These are phyloP conservation scores for Pseudococcus viburni DNA, from an alignment of 2,888 invertebrate species.

Conservation along the genomic window DNA sequence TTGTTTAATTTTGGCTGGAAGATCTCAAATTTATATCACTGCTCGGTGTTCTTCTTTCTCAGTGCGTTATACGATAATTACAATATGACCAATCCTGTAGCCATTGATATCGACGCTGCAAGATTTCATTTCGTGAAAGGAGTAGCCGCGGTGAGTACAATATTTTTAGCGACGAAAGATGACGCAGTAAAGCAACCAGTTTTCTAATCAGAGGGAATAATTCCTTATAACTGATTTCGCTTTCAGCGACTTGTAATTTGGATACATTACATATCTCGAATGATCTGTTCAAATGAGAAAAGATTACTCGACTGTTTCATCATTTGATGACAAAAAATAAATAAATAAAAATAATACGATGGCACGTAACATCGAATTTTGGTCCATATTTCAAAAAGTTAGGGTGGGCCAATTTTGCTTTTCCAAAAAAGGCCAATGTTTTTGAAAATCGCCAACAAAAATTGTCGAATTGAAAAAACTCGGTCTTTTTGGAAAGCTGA, in stretches of 20 bases:
- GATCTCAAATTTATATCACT: too few relatives aligned
- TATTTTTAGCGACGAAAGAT: background rate
- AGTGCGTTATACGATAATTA: background rate
- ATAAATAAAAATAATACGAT: background rate
- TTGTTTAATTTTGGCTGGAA: too few relatives aligned
- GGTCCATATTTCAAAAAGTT: too few relatives aligned
- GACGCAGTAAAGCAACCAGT: slow-evolving; percentile 7
- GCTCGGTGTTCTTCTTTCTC: background rate
- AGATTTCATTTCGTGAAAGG: slow-evolving; percentile 58
- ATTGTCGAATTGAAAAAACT: too few relatives aligned
- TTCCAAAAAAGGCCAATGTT: too few relatives aligned
- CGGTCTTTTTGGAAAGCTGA: too few relatives aligned
- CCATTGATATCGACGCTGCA: slow-evolving; percentile 59
- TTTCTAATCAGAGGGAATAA: slow-evolving; percentile 59
- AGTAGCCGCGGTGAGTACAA: slow-evolving; percentile 47
- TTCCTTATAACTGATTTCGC: slow-evolving; percentile 42
- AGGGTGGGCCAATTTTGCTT: too few relatives aligned
- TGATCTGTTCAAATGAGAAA: slow-evolving; percentile 7
- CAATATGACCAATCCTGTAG: slow-evolving; percentile 43
- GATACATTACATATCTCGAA: slow-evolving; percentile 53
- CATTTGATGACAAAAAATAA: background rate
- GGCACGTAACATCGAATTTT: background rate
- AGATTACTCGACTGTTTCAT: background rate
- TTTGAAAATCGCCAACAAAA: too few relatives aligned
- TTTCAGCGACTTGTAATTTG: slow-evolving; percentile 28